phyloP scores from a whole-genome alignment of 2,888 invertebrate species.

The Poecilus cupreus region DNA sequence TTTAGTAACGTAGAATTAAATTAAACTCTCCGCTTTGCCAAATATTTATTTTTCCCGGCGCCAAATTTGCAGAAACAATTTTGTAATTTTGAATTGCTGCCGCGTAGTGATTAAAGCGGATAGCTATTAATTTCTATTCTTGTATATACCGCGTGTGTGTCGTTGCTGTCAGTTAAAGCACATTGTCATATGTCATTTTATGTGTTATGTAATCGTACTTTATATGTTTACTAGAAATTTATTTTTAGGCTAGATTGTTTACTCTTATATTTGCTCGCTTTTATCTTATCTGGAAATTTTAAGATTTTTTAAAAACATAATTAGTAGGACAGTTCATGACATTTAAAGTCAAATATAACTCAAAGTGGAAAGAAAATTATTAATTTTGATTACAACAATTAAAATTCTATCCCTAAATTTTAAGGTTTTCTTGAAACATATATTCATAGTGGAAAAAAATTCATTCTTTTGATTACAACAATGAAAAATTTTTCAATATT shows the following conservation, averaged over 20 bases:
- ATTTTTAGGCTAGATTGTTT: slow-evolving; percentile 19
- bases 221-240: slow-evolving; percentile 2
- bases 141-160: slow-evolving; percentile 6
- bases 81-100: background rate
- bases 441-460: no score
- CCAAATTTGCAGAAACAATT: background rate
- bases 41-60: background rate
- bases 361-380: background rate
- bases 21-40: background rate
- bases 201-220: slow-evolving; percentile 38
- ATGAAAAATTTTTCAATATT: no score
- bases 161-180: slow-evolving; percentile 9
- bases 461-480: no score
- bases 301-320: background rate
- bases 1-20: slow-evolving; percentile 2
- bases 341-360: background rate
- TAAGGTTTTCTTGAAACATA: no score
- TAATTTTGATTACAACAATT: background rate
- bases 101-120: background rate
- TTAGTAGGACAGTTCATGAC: background rate
- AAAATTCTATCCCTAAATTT: no score
- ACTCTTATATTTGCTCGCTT: slow-evolving; percentile 34
- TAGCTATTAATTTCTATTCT: slow-evolving; percentile 37
- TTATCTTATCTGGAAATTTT: slow-evolving; percentile 34
- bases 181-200: slow-evolving; percentile 39